Conservation (phyloP, 1,140 invertebrate species). For the Sogatella furcifera region DNA sequence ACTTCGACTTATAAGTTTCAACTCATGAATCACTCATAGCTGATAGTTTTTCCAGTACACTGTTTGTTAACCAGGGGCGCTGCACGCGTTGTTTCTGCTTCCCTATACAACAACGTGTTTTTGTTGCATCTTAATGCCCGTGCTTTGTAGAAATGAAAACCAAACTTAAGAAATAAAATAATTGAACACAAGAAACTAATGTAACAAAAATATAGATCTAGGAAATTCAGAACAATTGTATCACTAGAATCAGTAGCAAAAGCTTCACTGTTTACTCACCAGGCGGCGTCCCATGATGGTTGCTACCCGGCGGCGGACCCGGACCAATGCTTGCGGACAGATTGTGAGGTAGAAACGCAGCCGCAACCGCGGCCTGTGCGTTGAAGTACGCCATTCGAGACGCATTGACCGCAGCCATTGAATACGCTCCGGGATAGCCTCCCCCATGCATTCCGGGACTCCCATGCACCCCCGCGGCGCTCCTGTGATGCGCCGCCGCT, state of each 20-base stretch:
- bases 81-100: no score
- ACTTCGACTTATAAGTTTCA: slow-evolving; percentile 14
- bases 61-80: no score
- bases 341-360: slow-evolving; percentile 66
- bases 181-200: no score
- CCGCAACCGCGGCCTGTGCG: slow-evolving; percentile 76
- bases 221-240: no score
- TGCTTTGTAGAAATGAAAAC: no score
- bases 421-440: slow-evolving; percentile 33
- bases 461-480: slow-evolving; percentile 32
- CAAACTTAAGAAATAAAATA: no score
- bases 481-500: slow-evolving; percentile 25
- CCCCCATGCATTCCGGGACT: slow-evolving; percentile 24
- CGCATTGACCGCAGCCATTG: slow-evolving; percentile 45
- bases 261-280: slow-evolving; percentile 23
- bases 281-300: slow-evolving; percentile 7
- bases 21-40: slow-evolving; percentile 33
- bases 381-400: slow-evolving; percentile 77
- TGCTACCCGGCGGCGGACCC: slow-evolving; percentile 6
- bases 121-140: no score
- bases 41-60: no score
- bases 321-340: slow-evolving; percentile 10
- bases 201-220: no score
- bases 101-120: no score
- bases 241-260: neutral